These are phyloP conservation scores for Drosophila hydei DNA, from an alignment of 1,140 invertebrate species.

Conservation along the genomic window DNA sequence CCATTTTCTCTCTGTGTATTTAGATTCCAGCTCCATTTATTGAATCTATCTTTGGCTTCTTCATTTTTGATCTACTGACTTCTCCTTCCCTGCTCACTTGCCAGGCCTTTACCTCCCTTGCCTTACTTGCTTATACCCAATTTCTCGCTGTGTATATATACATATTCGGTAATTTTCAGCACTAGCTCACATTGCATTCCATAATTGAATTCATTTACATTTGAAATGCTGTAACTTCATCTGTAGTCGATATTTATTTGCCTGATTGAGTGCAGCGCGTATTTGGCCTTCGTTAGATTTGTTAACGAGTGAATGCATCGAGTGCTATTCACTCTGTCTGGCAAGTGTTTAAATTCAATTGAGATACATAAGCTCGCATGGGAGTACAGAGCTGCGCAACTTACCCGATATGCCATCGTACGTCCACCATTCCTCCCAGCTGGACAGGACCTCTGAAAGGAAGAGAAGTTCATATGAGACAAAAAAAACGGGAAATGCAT, in stretches of 20 bases:
- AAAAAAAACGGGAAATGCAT: constrained; percentile 28
- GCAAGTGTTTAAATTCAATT: neutral
- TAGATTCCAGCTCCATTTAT: too few relatives aligned
- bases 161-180: too few relatives aligned
- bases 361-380: neutral
- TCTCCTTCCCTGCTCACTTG: too few relatives aligned
- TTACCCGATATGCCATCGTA: constrained; percentile 96
- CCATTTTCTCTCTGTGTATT: too few relatives aligned
- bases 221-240: neutral
- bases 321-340: neutral
- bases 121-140: too few relatives aligned
- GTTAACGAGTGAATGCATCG: neutral
- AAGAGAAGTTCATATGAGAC: constrained; percentile 2
- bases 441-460: constrained; percentile 87
- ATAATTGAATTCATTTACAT: neutral
- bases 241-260: neutral
- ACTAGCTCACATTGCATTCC: too few relatives aligned
- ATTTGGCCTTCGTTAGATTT: constrained; percentile 3
- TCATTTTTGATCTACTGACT: too few relatives aligned
- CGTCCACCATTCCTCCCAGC: constrained; percentile 97
- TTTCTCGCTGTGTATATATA: too few relatives aligned
- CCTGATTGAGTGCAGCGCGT: constrained; percentile 1
- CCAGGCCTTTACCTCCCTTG: too few relatives aligned
- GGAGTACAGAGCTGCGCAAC: constrained; percentile 44
- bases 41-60: too few relatives aligned